Evolutionary conservation across 2,797 vertebrate genomes (phyloP).

Genomic region (Hemibagrus guttatus): DNA sequence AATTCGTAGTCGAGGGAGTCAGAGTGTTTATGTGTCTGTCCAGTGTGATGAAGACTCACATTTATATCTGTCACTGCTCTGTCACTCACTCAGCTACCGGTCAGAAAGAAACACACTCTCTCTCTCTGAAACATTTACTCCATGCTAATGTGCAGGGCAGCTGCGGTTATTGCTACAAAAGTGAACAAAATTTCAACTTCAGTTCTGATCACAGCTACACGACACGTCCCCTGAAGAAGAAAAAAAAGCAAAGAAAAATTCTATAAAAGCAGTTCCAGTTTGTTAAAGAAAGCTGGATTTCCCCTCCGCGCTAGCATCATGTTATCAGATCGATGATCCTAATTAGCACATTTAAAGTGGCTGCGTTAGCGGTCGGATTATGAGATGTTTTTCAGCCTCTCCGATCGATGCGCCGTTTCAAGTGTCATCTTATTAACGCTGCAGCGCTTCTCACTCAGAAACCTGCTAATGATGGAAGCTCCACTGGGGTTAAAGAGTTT

Average conservation of each 20-base stretch:
- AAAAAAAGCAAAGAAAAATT: neutral
- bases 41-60: constrained; percentile 73
- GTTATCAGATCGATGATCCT: constrained; percentile 31
- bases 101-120: constrained; percentile 1
- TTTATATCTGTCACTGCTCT: constrained; percentile 77
- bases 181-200: neutral
- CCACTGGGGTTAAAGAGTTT: constrained; percentile 6
- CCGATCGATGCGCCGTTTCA: constrained; percentile 67
- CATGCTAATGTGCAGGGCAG: neutral
- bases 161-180: neutral
- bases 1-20: constrained; percentile 69
- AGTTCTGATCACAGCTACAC: neutral
- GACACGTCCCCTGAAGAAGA: neutral
- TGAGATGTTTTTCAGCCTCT: constrained; percentile 51
- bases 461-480: constrained; percentile 46
- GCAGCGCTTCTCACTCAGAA: constrained; percentile 54
- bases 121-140: constrained; percentile 35
- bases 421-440: constrained; percentile 59
- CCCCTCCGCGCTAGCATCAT: neutral
- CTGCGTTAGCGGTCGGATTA: constrained; percentile 29
- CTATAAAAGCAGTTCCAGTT: neutral
- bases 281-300: neutral
- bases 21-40: constrained; percentile 72
- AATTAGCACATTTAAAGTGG: constrained; percentile 44
- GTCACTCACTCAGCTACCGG: constrained; percentile 66